Evolutionary conservation across 2,113 vertebrate species (phyloP), one percentile per base, ranked within the genome.

Genomic region (Aptenodytes patagonicus): DNA sequence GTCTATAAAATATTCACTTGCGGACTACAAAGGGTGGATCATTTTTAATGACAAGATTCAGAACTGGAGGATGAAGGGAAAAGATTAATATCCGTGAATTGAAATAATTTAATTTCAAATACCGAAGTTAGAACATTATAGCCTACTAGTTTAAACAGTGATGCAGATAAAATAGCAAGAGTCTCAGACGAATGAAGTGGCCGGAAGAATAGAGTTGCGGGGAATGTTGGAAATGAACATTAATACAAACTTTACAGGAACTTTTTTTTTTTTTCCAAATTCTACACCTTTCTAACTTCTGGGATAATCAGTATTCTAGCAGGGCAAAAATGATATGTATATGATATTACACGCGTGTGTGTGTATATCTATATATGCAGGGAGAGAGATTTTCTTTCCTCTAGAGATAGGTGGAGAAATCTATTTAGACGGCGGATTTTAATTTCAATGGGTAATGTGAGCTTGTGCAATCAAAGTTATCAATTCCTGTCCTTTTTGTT

Each of bases 1-100:
- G 94, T 87, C 97, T 97, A 97, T 97, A 97, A 98, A 98, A 98
- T 97, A 98, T 97, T 98, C 97, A 97, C 97, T 97, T 90, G 97
- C 17, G 92, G 96, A 97, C 95, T 98, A 97, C 96, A 97, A 97
- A 98, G 93, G 84, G 91, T 96, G 95, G 79, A 94, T 96, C 94
- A 96, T 93, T 97, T 97, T 97, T 97, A 98, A 97, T 97, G 96
- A 98, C 92, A 93, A 97, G 97, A 97, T 95, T 97, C 96, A 97
- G 95, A 97, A 96, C 95, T 83, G 84, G 89, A 90, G 96, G 96
- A 98, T 96, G 97, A 96, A 95, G 87, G 87, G 91, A 94, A 96
- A 80, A 97, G 94, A 97, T 97, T 97, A 97, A 95, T 97, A 98
- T 90, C 97, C 94, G 91, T 94, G 92, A 95, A 98, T 98, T 95